Evolutionary conservation across 2,113 vertebrate species (phyloP), one percentile per base, ranked within the genome.

Genomic region (Paramisgurnus dabryanus): DNA sequence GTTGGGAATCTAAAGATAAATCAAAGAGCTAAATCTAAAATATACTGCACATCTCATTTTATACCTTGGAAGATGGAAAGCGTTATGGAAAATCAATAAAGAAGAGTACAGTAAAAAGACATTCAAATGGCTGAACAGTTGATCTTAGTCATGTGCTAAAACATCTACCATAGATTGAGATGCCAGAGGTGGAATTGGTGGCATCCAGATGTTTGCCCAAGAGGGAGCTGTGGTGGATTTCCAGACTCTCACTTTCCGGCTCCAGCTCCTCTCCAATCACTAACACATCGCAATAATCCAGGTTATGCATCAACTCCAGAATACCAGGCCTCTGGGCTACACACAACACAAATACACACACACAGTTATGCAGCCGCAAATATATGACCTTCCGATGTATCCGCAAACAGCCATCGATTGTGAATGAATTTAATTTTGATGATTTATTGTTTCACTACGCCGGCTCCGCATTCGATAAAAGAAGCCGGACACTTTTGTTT

Each of bases 211-310:
- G 95, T 86, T 95, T 96, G 66, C 95, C 96, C 41, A 95, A 91
- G 49, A 99, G 93, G 45, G 88, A 87, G 3, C 82, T 89, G 49
- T 76, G 92, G 78, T 94, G 93, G 57, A 99, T 90, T 80, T 98
- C 95, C 78, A 99, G 90, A 87, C 95, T 96, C 70, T 99, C 98
- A 67, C 92, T 92, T 18, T 93, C 92, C 0, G 94, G 92, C 76
- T 93, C 91, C 67, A 99, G 86, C 88, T 98, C 96, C 81, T 96
- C 90, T 2, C 95, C 98, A 76, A 95, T 90, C 7, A 99, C 95
- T 89, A 99, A 88, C 85, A 99, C 84, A 70, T 99, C 98, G 88
- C 98, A 99, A 90, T 98, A 98, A 90, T 99, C 97, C 89, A 99
- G 89, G 88, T 96, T 97, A 88, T 99, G 96, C 65, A 98, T 94